Percentiles rank a stretch among this genome's conserved stretches.
These are phyloP conservation scores for Diarsia dahlii DNA, from an alignment of 2,888 invertebrate genomes.

Conservation along the genomic window DNA sequence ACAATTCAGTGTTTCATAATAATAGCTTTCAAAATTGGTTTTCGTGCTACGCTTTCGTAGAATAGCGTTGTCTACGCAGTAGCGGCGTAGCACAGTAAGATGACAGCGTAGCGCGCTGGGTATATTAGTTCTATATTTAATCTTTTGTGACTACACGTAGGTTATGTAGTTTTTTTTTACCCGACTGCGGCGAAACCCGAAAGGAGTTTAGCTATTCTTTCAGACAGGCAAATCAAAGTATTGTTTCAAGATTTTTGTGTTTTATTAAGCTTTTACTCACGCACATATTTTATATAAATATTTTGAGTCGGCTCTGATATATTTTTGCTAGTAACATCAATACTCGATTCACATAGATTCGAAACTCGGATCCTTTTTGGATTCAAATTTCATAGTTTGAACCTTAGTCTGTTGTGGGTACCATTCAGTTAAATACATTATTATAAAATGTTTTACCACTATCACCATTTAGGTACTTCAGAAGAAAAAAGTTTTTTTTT, in stretches of 20 bases:
- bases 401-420: not conserved
- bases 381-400: not conserved
- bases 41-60: not conserved
- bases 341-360: not conserved
- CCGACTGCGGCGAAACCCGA: too few relatives aligned
- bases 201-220: not conserved
- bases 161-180: too few relatives aligned
- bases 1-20: not conserved
- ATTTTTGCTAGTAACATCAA: not conserved
- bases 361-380: too few relatives aligned
- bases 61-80: not conserved
- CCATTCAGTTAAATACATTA: not conserved
- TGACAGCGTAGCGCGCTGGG: not conserved
- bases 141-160: too few relatives aligned
- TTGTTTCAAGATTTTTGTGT: too few relatives aligned
- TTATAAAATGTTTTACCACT: slow-evolving; percentile 13
- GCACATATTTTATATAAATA: too few relatives aligned
- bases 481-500: too few relatives aligned
- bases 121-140: too few relatives aligned
- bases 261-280: not conserved
- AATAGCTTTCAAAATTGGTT: not conserved
- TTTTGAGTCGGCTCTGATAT: too few relatives aligned
- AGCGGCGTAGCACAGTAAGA: not conserved
- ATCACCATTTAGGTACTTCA: too few relatives aligned
- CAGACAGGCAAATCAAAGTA: not conserved